Conservation (phyloP, 2,797 vertebrate genomes). For the Cyprinella venusta region DNA sequence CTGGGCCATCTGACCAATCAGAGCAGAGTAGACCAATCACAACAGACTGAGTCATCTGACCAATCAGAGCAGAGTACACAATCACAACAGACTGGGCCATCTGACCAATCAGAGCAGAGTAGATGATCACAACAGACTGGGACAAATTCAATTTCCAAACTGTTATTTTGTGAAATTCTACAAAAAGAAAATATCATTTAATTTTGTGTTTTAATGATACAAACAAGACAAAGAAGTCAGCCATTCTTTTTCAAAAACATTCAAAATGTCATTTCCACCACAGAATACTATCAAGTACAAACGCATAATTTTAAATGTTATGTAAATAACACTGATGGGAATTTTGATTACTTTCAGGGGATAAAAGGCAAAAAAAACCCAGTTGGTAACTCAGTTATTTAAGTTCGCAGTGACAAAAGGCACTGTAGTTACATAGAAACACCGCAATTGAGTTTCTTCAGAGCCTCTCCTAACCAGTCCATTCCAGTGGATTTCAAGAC, state of each 20-base stretch:
- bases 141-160: background rate
- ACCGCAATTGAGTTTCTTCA: background rate
- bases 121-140: too few species aligned
- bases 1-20: too few species aligned
- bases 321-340: background rate
- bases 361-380: too few species aligned
- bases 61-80: too few species aligned
- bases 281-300: background rate
- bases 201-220: background rate
- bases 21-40: too few species aligned
- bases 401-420: background rate
- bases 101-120: too few species aligned
- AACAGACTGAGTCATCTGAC: too few species aligned
- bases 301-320: background rate
- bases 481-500: constrained; percentile 44
- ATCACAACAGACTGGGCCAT: too few species aligned
- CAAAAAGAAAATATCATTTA: background rate
- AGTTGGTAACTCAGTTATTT: too few species aligned
- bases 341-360: too few species aligned
- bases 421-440: background rate
- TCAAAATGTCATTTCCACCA: background rate
- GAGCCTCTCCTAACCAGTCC: constrained; percentile 3
- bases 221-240: background rate
- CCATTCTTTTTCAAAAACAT: background rate
- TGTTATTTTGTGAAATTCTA: background rate